Conservation (phyloP, 2,113 vertebrate species). For the Phrynosoma blainvillii region DNA sequence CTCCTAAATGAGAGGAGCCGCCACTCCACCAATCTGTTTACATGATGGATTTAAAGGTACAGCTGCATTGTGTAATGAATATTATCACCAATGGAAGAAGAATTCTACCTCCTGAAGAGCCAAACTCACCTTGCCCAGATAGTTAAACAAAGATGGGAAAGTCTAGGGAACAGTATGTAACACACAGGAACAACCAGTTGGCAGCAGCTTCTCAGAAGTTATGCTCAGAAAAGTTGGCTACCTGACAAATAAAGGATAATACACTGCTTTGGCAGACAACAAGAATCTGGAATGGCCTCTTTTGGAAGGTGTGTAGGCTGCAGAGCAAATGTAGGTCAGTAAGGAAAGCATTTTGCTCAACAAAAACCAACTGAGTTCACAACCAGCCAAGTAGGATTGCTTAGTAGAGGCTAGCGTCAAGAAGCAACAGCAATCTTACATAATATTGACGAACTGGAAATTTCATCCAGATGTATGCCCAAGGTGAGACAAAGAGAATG, state of each 20-base stretch:
- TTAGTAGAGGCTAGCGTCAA: not conserved
- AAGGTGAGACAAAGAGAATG: not conserved
- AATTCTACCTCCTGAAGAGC: conserved; percentile 2
- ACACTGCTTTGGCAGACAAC: not conserved
- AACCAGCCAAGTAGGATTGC: not conserved
- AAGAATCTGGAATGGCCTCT: not conserved
- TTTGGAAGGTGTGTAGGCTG: not conserved
- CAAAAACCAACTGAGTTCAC: not conserved
- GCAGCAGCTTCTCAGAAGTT: not conserved
- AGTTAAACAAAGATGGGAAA: not conserved
- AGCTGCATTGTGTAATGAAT: not conserved
- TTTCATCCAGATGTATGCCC: not conserved
- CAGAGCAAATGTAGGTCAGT: not conserved
- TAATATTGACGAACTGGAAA: not conserved
- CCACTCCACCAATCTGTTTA: not conserved
- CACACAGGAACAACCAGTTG: not conserved
- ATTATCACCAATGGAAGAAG: not conserved
- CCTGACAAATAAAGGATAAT: not conserved
- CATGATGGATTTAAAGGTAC: not conserved
- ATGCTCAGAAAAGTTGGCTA: not conserved
- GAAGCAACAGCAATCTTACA: not conserved
- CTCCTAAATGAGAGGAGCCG: conserved; percentile 22
- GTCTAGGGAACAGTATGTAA: not conserved
- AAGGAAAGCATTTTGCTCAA: not conserved
- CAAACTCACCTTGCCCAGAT: not conserved